A percentile compares a stretch with the other conserved stretches of the same genome.
Conservation (phyloP, 2,113 vertebrate species). For the Rana temporaria region DNA sequence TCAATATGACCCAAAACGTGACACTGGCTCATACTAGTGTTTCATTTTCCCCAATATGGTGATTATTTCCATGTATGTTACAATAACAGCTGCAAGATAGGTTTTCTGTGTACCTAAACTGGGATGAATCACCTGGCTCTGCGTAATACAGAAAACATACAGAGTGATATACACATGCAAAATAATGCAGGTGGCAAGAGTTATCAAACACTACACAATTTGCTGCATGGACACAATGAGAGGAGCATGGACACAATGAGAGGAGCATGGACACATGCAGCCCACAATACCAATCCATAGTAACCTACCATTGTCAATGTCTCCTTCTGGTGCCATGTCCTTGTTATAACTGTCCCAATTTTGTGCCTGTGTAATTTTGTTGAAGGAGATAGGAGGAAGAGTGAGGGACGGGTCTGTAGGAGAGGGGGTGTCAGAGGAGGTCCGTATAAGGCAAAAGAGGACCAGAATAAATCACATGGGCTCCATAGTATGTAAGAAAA, state of each 20-base stretch:
- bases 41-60: no score
- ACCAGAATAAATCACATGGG: conserved; percentile 64
- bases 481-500: conserved; percentile 69
- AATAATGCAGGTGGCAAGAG: not conserved
- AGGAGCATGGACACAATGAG: not conserved
- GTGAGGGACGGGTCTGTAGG: conserved; percentile 85
- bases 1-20: not conserved
- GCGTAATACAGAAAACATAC: not conserved
- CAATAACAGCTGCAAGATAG: no score
- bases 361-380: conserved; percentile 90
- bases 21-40: no score
- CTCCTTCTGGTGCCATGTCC: conserved; percentile 84
- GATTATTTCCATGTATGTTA: no score
- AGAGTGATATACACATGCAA: not conserved
- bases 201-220: not conserved
- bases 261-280: conserved; percentile 9
- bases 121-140: no score
- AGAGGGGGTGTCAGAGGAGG: conserved; percentile 72
- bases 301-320: conserved; percentile 86
- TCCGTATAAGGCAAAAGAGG: conserved; percentile 66
- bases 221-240: not conserved
- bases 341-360: conserved; percentile 83
- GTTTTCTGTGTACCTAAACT: no score
- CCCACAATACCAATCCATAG: conserved; percentile 3
- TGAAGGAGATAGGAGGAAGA: conserved; percentile 87